A percentile compares a stretch with the other conserved stretches of the same genome.
These are phyloP conservation scores for Gonatopus flavifemur DNA, from an alignment of 1,140 invertebrate genomes.

Conservation along the genomic window DNA sequence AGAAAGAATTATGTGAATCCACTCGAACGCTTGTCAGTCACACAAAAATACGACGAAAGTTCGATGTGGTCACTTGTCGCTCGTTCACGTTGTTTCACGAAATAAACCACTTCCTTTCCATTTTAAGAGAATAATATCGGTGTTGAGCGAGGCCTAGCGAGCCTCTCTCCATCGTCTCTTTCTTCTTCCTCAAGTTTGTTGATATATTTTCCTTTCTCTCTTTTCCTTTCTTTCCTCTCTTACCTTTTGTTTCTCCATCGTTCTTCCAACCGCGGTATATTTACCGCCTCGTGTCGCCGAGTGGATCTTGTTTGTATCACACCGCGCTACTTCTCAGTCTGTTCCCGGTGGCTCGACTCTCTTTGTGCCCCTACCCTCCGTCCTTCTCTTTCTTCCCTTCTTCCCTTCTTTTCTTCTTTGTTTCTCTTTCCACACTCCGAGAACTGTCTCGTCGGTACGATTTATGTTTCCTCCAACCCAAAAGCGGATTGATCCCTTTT, in stretches of 20 bases:
- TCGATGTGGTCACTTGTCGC: conserved; percentile 53
- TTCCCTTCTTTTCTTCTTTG: no score
- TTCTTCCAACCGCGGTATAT: conserved; percentile 36
- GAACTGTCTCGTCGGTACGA: conserved; percentile 50
- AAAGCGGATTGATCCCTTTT: conserved; percentile 55
- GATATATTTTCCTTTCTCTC: conserved; percentile 14
- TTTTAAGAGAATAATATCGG: not conserved
- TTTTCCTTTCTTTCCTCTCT: conserved; percentile 9
- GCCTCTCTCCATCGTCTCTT: conserved; percentile 10
- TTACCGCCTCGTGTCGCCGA: conserved; percentile 39
- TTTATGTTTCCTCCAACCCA: conserved; percentile 52
- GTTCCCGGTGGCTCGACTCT: conserved; percentile 34
- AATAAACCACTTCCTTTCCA: conserved; percentile 43
- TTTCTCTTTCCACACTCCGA: no score
- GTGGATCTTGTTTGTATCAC: conserved; percentile 56
- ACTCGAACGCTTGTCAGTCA: no score
- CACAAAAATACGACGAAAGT: conserved; percentile 53
- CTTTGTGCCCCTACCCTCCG: conserved; percentile 13
- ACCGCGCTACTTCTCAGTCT: conserved; percentile 35
- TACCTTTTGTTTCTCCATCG: conserved; percentile 19
- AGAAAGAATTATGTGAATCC: no score
- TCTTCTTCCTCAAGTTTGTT: conserved; percentile 11
- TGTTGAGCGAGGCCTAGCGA: not conserved
- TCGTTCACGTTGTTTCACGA: conserved; percentile 32
- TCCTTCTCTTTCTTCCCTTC: no score